Percentiles rank a stretch among this genome's conserved stretches.
Conservation (phyloP, 1,140 invertebrate species). For the Leptopilina clavipes region DNA sequence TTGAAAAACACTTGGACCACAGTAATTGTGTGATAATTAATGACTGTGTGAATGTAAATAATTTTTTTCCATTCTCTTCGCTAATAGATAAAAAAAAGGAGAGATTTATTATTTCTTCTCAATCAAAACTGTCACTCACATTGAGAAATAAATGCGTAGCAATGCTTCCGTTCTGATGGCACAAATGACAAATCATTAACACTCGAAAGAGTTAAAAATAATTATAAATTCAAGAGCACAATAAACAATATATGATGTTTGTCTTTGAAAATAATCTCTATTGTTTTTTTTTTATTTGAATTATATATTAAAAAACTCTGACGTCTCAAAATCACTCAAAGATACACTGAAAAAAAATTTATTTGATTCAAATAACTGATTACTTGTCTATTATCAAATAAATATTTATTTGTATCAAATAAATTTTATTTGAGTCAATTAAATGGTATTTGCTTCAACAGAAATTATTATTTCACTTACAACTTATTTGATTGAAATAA, state of each 20-base stretch:
- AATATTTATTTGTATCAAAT: too few species aligned
- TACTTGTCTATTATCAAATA: too few species aligned
- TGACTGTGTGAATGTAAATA: background rate
- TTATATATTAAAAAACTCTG: too few species aligned
- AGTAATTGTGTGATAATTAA: too few species aligned
- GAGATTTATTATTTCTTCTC: background rate
- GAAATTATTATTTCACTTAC: too few species aligned
- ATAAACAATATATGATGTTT: slow-evolving; percentile 6
- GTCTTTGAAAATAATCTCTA: background rate
- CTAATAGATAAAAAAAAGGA: background rate
- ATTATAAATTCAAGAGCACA: background rate
- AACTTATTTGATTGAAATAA: too few species aligned
- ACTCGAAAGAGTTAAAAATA: slow-evolving; percentile 9
- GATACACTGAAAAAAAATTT: too few species aligned
- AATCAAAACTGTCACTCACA: slow-evolving; percentile 22
- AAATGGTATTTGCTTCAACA: too few species aligned
- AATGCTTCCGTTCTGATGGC: slow-evolving; percentile 24
- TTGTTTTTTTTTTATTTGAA: too few species aligned
- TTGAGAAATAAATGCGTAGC: slow-evolving; percentile 4
- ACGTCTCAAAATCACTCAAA: too few species aligned
- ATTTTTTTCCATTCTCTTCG: background rate
- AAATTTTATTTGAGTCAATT: too few species aligned
- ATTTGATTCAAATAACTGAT: too few species aligned
- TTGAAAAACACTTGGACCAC: background rate
- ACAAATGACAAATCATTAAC: slow-evolving; percentile 16